Percentiles rank a stretch among this genome's conserved stretches.
Evolutionary conservation across 1,140 invertebrate species (phyloP).

Genomic region (Cydia amplana): DNA sequence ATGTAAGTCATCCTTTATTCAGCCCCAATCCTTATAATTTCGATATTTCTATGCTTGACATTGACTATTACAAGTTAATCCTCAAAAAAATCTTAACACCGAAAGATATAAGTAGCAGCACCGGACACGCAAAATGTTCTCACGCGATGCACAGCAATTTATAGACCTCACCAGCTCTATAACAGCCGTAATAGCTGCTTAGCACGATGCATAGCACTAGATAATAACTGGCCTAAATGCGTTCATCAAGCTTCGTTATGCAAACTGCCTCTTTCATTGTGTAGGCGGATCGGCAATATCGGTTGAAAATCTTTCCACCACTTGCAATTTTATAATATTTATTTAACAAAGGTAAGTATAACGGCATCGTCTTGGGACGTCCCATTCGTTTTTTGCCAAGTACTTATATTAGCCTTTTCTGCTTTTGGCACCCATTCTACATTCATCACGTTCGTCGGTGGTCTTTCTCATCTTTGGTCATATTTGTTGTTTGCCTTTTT

Average conservation of each 20-base stretch:
- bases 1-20: too few relatives aligned
- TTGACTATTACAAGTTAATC: background rate
- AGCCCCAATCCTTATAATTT: too few relatives aligned
- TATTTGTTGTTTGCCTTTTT: too few relatives aligned
- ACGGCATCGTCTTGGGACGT: too few relatives aligned
- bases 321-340: background rate
- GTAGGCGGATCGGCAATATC: background rate
- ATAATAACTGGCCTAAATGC: slow-evolving; percentile 21
- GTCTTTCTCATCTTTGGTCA: too few relatives aligned
- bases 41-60: background rate
- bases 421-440: too few relatives aligned
- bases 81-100: slow-evolving; percentile 17
- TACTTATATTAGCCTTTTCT: too few relatives aligned
- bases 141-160: slow-evolving; percentile 24
- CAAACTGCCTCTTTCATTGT: background rate
- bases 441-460: too few relatives aligned
- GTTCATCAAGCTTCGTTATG: slow-evolving; percentile 21
- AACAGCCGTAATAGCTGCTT: slow-evolving; percentile 16
- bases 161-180: background rate
- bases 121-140: slow-evolving; percentile 27
- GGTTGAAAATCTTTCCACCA: background rate
- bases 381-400: too few relatives aligned
- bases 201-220: slow-evolving; percentile 30
- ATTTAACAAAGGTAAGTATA: too few relatives aligned
- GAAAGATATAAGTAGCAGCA: background rate